phyloP scores from a whole-genome alignment of 1,140 invertebrate species.

The Drosophila pandora region DNA sequence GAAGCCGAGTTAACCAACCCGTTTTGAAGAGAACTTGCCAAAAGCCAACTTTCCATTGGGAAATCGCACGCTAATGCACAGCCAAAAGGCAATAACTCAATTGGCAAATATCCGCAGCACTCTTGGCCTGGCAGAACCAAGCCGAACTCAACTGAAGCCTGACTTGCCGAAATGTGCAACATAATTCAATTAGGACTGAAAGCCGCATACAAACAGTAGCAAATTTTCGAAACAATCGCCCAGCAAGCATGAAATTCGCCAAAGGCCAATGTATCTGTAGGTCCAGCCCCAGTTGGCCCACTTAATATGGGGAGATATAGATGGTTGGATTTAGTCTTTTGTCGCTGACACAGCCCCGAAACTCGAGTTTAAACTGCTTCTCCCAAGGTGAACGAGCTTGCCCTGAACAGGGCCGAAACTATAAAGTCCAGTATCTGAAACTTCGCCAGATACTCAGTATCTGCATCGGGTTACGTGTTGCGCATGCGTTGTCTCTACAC shows the following conservation, averaged over 20 bases:
- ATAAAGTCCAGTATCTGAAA: slow-evolving; percentile 28
- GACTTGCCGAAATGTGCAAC: slow-evolving; percentile 62
- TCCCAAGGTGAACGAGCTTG: slow-evolving; percentile 66
- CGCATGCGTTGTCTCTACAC: slow-evolving; percentile 70
- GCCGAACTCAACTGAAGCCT: slow-evolving; percentile 42
- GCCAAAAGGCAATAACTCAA: slow-evolving; percentile 53
- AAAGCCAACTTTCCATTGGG: slow-evolving; percentile 47
- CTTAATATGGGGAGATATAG: slow-evolving; percentile 31
- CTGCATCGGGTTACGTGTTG: slow-evolving; percentile 64
- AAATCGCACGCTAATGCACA: slow-evolving; percentile 44
- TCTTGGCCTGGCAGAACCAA: slow-evolving; percentile 48
- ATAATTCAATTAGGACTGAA: slow-evolving; percentile 73
- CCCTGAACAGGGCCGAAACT: slow-evolving; percentile 35
- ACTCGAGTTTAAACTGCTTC: slow-evolving; percentile 54
- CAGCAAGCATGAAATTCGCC: slow-evolving; percentile 51
- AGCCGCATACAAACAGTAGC: slow-evolving; percentile 38
- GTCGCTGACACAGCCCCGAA: slow-evolving; percentile 40
- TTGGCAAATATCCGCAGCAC: slow-evolving; percentile 69
- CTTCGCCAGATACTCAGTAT: slow-evolving; percentile 19
- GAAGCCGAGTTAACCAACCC: slow-evolving; percentile 40
- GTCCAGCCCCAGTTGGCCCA: slow-evolving; percentile 20
- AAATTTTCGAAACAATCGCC: slow-evolving; percentile 48
- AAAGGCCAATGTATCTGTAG: slow-evolving; percentile 46
- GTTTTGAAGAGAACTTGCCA: slow-evolving; percentile 41
- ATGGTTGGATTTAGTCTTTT: slow-evolving; percentile 49